Conservation (phyloP, 2,797 vertebrate genomes). For the Anguilla anguilla region DNA sequence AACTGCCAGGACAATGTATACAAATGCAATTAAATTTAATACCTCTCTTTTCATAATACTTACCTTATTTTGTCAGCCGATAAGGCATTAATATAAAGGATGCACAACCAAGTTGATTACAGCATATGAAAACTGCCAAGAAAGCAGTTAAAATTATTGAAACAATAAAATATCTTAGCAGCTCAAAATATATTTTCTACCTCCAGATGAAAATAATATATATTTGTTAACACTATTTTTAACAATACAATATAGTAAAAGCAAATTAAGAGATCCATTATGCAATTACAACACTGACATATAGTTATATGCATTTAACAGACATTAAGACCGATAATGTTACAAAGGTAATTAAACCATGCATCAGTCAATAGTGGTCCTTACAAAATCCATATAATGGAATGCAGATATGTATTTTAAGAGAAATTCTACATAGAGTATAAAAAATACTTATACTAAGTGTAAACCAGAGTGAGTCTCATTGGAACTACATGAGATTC, state of each 20-base stretch:
- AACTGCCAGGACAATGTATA: background rate
- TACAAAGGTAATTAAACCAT: slow-evolving; percentile 50
- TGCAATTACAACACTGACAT: slow-evolving; percentile 35
- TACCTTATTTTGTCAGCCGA: background rate
- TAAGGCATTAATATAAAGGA: background rate
- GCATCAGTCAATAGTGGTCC: slow-evolving; percentile 45
- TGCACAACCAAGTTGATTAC: background rate
- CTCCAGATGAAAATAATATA: background rate
- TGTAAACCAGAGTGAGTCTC: slow-evolving; percentile 25
- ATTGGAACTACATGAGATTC: slow-evolving; percentile 41
- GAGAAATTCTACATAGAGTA: slow-evolving; percentile 44
- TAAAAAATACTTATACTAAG: background rate
- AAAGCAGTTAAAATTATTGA: background rate
- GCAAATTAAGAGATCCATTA: slow-evolving; percentile 40
- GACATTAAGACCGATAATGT: slow-evolving; percentile 44
- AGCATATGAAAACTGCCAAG: background rate
- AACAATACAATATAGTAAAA: slow-evolving; percentile 25
- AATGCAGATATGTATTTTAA: slow-evolving; percentile 50
- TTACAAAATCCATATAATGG: slow-evolving; percentile 37
- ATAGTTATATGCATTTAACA: slow-evolving; percentile 30
- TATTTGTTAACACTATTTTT: slow-evolving; percentile 15
- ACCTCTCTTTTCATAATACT: background rate
- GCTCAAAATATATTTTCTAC: slow-evolving; percentile 17
- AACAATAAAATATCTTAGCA: background rate
- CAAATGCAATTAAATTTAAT: background rate